These are phyloP conservation scores for Carassius auratus DNA, from an alignment of 2,113 vertebrate species.

Conservation along the genomic window DNA sequence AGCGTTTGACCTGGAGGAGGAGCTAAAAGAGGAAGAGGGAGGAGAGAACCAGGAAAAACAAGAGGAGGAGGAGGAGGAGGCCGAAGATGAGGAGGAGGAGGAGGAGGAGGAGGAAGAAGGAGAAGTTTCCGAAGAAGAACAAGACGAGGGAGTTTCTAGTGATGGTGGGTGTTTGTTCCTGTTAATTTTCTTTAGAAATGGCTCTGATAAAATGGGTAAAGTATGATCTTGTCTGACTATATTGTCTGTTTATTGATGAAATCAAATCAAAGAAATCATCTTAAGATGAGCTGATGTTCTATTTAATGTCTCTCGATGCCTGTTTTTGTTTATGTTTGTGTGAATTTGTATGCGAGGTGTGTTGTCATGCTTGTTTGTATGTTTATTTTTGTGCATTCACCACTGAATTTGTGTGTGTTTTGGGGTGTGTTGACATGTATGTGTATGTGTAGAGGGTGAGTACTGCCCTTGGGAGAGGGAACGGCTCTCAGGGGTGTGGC, in stretches of 20 bases:
- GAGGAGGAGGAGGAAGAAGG: slow-evolving; percentile 48
- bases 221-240: neutral
- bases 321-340: slow-evolving; percentile 2
- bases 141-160: slow-evolving; percentile 77
- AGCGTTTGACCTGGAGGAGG: slow-evolving; percentile 66
- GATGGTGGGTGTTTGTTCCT: slow-evolving; percentile 75
- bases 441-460: slow-evolving; percentile 81
- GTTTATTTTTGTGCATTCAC: slow-evolving; percentile 19
- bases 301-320: neutral
- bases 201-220: neutral
- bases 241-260: neutral
- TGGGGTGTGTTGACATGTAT: slow-evolving; percentile 60
- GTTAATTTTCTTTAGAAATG: neutral
- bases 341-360: slow-evolving; percentile 57
- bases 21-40: slow-evolving; percentile 57
- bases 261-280: neutral
- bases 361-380: slow-evolving; percentile 51
- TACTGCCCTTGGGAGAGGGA: slow-evolving; percentile 87
- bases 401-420: slow-evolving; percentile 43
- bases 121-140: slow-evolving; percentile 49
- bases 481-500: slow-evolving; percentile 81
- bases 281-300: neutral
- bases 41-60: slow-evolving; percentile 64
- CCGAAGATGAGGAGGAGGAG: slow-evolving; percentile 31
- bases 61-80: slow-evolving; percentile 51